Evolutionary conservation across 2,113 vertebrate genomes (phyloP).

Genomic region (Donacobius atricapilla): DNA sequence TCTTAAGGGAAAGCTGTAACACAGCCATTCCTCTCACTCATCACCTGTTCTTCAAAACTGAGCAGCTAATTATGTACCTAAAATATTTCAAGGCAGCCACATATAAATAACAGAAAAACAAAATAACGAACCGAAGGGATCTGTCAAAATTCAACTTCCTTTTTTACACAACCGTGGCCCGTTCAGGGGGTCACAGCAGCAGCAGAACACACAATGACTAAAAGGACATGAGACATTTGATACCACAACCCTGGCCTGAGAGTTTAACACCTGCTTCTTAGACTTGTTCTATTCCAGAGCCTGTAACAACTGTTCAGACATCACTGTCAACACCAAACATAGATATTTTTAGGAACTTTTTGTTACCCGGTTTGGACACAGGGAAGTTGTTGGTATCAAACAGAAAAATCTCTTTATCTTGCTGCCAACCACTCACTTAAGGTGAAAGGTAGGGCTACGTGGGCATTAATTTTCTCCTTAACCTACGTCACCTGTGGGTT

Average conservation of each 20-base stretch:
- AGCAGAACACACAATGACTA: background rate
- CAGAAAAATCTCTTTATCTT: background rate
- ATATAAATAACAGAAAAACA: background rate
- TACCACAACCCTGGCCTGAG: background rate
- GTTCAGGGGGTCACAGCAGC: background rate
- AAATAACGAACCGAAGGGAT: background rate
- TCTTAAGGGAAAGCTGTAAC: background rate
- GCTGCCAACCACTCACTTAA: background rate
- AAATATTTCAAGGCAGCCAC: background rate
- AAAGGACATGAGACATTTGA: background rate
- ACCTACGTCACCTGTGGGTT: background rate
- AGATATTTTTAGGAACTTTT: background rate
- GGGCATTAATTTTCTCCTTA: background rate
- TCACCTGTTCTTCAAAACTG: background rate
- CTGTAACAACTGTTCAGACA: background rate
- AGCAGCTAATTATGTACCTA: background rate
- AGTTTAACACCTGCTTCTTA: background rate
- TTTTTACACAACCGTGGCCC: rapidly evolving
- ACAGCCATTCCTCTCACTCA: background rate
- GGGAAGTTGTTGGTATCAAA: background rate
- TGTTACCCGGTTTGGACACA: background rate
- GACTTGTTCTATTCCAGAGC: background rate
- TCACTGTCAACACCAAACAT: background rate
- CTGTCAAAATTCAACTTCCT: background rate
- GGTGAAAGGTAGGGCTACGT: background rate